phyloP scores from a whole-genome alignment of 2,888 invertebrate genomes.

The Arenicola marina region DNA sequence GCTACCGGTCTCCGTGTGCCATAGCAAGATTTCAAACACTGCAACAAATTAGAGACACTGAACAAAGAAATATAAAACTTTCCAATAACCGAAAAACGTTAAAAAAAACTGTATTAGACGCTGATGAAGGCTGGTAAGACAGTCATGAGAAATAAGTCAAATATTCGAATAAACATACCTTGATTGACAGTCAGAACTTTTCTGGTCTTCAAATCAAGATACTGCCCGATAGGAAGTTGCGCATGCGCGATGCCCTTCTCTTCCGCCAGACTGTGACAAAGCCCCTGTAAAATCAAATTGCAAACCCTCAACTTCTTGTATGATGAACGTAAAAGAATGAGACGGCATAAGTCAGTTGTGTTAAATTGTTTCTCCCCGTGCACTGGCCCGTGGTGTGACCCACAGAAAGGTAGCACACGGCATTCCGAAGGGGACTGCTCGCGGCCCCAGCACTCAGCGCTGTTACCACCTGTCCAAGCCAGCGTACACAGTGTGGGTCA shows the following conservation, averaged over 20 bases:
- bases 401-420: no score
- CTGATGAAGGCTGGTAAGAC: not conserved
- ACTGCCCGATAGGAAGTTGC: conserved; percentile 85
- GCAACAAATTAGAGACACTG: no score
- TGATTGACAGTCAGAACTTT: conserved; percentile 96
- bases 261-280: conserved; percentile 81
- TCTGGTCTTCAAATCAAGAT: conserved; percentile 87
- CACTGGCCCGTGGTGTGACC: no score
- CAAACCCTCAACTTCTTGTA: no score
- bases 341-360: no score
- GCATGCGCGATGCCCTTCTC: conserved; percentile 77
- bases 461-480: no score
- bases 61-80: not conserved
- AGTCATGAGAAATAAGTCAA: not conserved
- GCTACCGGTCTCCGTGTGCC: conserved; percentile 56
- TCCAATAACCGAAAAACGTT: not conserved
- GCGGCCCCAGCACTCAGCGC: no score
- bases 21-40: conserved; percentile 64
- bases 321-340: no score
- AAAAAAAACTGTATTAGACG: not conserved
- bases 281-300: conserved; percentile 70
- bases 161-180: conserved; percentile 62
- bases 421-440: no score
- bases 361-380: no score
- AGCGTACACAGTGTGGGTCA: no score